These are phyloP conservation scores for Telenomus remus DNA, from an alignment of 1,140 invertebrate species.

Conservation along the genomic window DNA sequence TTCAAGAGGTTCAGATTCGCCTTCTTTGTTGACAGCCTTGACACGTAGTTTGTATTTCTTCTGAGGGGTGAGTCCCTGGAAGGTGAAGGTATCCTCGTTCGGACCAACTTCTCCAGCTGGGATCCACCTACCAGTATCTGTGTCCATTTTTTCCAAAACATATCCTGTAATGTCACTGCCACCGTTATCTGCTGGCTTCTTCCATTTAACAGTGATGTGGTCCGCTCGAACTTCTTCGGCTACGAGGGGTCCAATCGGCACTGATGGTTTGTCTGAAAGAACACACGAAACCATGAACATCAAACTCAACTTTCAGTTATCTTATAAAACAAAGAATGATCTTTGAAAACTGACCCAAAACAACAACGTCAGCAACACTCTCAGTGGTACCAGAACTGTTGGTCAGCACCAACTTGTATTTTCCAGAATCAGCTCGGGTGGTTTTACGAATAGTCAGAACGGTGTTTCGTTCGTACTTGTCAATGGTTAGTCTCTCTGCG, in stretches of 20 bases:
- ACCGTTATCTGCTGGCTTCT: constrained; percentile 94
- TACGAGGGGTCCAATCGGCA: constrained; percentile 89
- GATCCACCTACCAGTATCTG: constrained; percentile 94
- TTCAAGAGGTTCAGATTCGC: constrained; percentile 96
- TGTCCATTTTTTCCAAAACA: constrained; percentile 97
- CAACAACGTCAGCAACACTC: constrained; percentile 89
- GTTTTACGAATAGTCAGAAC: constrained; percentile 92
- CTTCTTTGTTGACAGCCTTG: constrained; percentile 98
- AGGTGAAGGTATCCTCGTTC: constrained; percentile 86
- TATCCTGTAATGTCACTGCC: constrained; percentile 96
- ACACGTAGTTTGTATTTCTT: constrained; percentile 99
- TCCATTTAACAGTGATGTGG: constrained; percentile 96
- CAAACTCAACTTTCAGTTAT: neutral
- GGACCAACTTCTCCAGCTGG: constrained; percentile 93
- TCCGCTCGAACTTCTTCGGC: constrained; percentile 91
- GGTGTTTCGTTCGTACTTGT: constrained; percentile 93
- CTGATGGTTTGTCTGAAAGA: constrained; percentile 86
- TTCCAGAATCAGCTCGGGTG: constrained; percentile 90
- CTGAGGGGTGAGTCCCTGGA: constrained; percentile 95
- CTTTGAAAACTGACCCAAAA: constrained; percentile 80
- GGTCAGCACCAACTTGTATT: constrained; percentile 88
- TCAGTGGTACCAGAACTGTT: constrained; percentile 91
- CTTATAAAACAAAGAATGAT: neutral
- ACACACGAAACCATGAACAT: constrained; percentile 33
- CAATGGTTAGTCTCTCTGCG: constrained; percentile 85